Evolutionary conservation across 2,888 invertebrate genomes (phyloP), one percentile per base, ranked within the genome.

Genomic region (Mechanitis mazaeus): DNA sequence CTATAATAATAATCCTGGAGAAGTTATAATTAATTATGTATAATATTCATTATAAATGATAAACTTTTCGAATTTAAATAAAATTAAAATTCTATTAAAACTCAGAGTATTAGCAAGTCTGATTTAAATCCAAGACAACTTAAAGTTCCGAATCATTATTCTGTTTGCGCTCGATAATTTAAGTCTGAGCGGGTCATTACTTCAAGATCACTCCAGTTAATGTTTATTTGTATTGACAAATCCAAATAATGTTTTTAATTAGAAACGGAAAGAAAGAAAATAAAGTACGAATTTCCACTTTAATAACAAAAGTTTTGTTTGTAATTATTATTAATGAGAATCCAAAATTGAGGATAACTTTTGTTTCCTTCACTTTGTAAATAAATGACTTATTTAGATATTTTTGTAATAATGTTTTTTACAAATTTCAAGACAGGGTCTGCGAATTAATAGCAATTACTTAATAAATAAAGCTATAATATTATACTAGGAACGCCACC

Each of bases 121-220:
- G 31, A 50, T 28, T 50, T 50, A 31, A 50, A 50, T 31, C 31
- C 50, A 28, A 50, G 31, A 11, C 6, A 50, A 9, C 50, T 50
- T 31, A 7, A 31, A 28, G 35, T 35, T 35, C 46, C 45, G 53
- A 66, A 66, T 60, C 64, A 60, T 54, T 62, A 60, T 54, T 58
- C 56, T 55, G 58, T 64, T 66, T 64, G 60, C 61, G 58, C 45
- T 50, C 50, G 28, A 50, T 50, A 50, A 50, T 50, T 50, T 50
- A 31, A 50, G 31, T 50, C 50, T 28, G 50, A 50, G 31, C 50
- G 50, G 50, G 50, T 50, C 50, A 50, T 50, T 50, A 50, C 50
- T 28, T 50, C 50, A 50, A 50, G 50, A 31, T 50, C 50, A 31
- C 50, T 50, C 50, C 31, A 50, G 31, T 50, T 31, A 45, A 45